Base-by-base conservation (phyloP, 1,140 invertebrate species). In the Lerema accius region DNA sequence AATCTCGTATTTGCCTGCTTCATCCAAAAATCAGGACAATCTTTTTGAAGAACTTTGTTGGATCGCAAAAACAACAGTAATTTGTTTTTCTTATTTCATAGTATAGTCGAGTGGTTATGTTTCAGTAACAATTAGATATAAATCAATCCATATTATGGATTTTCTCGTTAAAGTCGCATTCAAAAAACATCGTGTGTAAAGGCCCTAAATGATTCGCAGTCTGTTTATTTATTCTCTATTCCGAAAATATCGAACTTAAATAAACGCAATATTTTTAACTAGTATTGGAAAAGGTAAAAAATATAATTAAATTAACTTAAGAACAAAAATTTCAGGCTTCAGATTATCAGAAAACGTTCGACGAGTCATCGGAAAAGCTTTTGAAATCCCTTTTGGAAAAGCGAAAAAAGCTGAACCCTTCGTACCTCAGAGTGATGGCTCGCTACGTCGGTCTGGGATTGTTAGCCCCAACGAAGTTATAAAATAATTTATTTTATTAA, bases 31-130 rank as follows among this genome's bases (percentile, higher is more conserved):
- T 61, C 76, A 81, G 11, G 69, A 83, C 40, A 76, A 42, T 67
- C 73, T 89, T 32, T 73, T 86, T 17, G 86, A 89, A 55, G 86
- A 89, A 56, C 63, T 89, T 32, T 77, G 61, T 63, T 89, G 84
- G 83, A 89, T 89, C 50, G 84, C 86, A 16, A 89, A 89, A 68
- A 87, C 82, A 48, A 87, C 86, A 40, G 86, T 88, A 80, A 80
- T 68, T 68, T 46, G 50, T 53, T 17, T 16, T 46, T 58, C 50
- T 60, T 46, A 14, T 55, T 61, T 61, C 10, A 7, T n/a, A 23
- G 6, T 14, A 40, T n/a, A n/a, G n/a, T n/a, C n/a, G n/a, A n/a
- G n/a, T n/a, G n/a, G n/a, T n/a, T n/a, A n/a, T n/a, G n/a, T n/a
- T n/a, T n/a, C n/a, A n/a, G n/a, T n/a, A n/a, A n/a, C n/a, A n/a